Evolutionary conservation across 2,113 vertebrate species (phyloP).

Genomic region (Lepus americanus): DNA sequence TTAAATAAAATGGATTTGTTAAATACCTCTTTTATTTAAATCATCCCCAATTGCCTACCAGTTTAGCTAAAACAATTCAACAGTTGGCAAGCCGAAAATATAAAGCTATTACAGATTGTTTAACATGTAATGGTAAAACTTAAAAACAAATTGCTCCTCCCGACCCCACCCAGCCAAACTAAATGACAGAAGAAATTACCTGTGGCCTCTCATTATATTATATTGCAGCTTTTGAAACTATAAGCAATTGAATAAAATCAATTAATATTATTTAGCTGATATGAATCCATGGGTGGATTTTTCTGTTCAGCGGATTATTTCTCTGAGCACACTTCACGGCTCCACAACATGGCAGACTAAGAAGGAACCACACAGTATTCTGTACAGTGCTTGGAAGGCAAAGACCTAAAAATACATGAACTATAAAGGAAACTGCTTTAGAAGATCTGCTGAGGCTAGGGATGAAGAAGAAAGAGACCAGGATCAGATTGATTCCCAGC

Average conservation of each 20-base stretch:
- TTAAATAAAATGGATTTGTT: slow-evolving; percentile 81
- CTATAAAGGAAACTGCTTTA: slow-evolving; percentile 28
- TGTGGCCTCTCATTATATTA: slow-evolving; percentile 85
- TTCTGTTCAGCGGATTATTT: slow-evolving; percentile 76
- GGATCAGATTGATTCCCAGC: slow-evolving; percentile 42
- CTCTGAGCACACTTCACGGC: slow-evolving; percentile 68
- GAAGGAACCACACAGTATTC: slow-evolving; percentile 42
- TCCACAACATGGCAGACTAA: slow-evolving; percentile 43
- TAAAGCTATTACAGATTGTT: slow-evolving; percentile 82
- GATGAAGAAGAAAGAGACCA: slow-evolving; percentile 58
- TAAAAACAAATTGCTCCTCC: slow-evolving; percentile 81
- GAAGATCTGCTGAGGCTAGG: slow-evolving; percentile 51
- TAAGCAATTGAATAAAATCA: slow-evolving; percentile 80
- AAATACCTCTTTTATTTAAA: slow-evolving; percentile 84
- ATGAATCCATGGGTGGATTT: slow-evolving; percentile 68
- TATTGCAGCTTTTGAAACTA: slow-evolving; percentile 88
- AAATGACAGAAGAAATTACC: slow-evolving; percentile 79
- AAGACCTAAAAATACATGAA: slow-evolving; percentile 51
- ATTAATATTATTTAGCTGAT: slow-evolving; percentile 75
- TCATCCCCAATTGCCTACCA: slow-evolving; percentile 72
- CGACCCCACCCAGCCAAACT: slow-evolving; percentile 62
- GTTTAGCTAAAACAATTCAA: slow-evolving; percentile 74
- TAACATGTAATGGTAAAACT: slow-evolving; percentile 86
- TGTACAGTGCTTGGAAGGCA: slow-evolving; percentile 70
- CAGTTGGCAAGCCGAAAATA: slow-evolving; percentile 70